These are phyloP conservation scores for Morpho helenor DNA, from an alignment of 2,888 invertebrate genomes.

Conservation along the genomic window DNA sequence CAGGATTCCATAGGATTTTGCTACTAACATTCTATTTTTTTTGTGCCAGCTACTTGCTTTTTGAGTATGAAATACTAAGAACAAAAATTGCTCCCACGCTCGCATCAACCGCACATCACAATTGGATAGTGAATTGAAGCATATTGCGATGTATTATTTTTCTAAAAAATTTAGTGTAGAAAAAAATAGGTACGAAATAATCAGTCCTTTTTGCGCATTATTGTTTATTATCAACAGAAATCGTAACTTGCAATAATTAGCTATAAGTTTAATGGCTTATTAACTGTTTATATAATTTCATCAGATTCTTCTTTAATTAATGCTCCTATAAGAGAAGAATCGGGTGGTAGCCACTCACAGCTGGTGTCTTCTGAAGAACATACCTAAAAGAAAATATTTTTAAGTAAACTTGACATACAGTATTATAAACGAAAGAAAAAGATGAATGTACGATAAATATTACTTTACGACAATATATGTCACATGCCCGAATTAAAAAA, in stretches of 20 bases:
- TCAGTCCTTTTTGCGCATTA: background rate
- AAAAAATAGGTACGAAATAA: too few species aligned
- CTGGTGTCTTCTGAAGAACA: slow-evolving; percentile 74
- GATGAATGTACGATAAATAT: too few species aligned
- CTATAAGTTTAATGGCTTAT: background rate
- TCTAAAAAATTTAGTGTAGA: background rate
- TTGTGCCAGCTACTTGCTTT: too few species aligned
- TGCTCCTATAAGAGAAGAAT: slow-evolving; percentile 56
- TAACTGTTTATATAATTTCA: slow-evolving; percentile 23
- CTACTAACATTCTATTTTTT: background rate
- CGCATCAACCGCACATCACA: too few species aligned
- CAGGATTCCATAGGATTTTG: too few species aligned
- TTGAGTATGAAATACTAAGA: background rate
- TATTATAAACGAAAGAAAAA: too few species aligned
- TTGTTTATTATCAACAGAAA: slow-evolving; percentile 2
- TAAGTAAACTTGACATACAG: too few species aligned
- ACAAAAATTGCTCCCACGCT: background rate
- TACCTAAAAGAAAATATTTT: slow-evolving; percentile 37
- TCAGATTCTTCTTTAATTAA: slow-evolving; percentile 53
- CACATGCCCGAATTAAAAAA: too few species aligned
- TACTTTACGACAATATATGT: too few species aligned
- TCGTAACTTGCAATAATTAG: slow-evolving; percentile 25
- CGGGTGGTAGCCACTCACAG: slow-evolving; percentile 73
- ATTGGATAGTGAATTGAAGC: too few species aligned
- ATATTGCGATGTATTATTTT: too few species aligned